A percentile compares a stretch with the other conserved stretches of the same genome.
phyloP scores from a whole-genome alignment of 2,113 vertebrate genomes.

The Perognathus longimembris region DNA sequence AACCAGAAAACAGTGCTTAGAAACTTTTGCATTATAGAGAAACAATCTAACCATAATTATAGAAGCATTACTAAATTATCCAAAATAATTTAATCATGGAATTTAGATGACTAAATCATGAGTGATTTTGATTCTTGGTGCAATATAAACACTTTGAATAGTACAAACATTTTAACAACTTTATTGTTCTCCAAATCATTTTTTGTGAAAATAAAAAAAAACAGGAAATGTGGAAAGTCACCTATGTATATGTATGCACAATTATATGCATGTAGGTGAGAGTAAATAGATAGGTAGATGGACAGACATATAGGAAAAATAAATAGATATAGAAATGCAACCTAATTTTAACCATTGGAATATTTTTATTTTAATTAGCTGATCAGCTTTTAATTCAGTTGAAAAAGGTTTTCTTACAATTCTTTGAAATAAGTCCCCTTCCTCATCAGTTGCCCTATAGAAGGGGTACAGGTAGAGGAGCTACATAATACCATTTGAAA shows the following conservation, averaged over 20 bases:
- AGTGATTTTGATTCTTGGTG: background rate
- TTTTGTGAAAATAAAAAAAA: constrained; percentile 6
- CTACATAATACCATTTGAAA: background rate
- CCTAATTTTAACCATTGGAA: background rate
- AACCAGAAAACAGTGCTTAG: background rate
- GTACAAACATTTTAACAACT: background rate
- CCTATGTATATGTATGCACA: background rate
- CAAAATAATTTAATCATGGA: constrained; percentile 38
- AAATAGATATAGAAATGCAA: background rate
- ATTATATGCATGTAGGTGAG: background rate
- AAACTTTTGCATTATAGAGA: background rate
- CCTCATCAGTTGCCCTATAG: background rate
- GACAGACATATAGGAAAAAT: too few species aligned
- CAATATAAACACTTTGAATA: constrained; percentile 23
- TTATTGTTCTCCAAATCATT: background rate
- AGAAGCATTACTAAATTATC: background rate
- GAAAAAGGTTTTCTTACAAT: background rate
- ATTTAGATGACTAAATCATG: constrained; percentile 55
- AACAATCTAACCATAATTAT: background rate
- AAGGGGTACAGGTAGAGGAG: background rate
- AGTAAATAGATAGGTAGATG: background rate
- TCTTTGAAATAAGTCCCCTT: constrained; percentile 19
- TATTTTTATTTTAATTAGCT: constrained; percentile 30
- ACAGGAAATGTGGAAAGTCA: background rate
- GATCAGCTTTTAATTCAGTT: background rate